Conservation (phyloP, 2,113 vertebrate genomes). For the Mobula birostris region DNA sequence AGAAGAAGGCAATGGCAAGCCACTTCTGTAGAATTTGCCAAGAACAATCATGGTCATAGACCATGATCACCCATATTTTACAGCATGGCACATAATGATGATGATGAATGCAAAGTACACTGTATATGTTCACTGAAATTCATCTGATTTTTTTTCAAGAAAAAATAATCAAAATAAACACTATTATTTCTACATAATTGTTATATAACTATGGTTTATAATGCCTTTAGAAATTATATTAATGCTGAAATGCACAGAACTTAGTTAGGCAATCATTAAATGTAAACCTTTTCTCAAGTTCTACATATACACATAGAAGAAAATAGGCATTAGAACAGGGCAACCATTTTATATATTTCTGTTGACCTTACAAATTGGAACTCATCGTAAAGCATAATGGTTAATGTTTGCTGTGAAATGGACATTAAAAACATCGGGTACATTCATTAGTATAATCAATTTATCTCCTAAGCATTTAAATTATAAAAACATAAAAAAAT, state of each 20-base stretch:
- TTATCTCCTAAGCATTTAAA: constrained; percentile 6
- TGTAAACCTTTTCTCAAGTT: not conserved
- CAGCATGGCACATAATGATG: too few species aligned
- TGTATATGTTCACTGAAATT: too few species aligned
- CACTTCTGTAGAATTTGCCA: too few species aligned
- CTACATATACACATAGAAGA: not conserved
- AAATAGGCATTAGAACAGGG: not conserved
- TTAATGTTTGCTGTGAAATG: not conserved
- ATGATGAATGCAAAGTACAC: too few species aligned
- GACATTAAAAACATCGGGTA: not conserved
- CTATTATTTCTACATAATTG: not conserved
- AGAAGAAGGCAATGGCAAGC: too few species aligned
- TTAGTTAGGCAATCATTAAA: not conserved
- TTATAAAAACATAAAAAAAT: not conserved
- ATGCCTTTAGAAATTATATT: not conserved
- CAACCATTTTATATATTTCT: not conserved
- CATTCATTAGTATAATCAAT: not conserved
- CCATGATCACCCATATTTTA: too few species aligned
- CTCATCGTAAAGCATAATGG: not conserved
- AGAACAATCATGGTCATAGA: too few species aligned
- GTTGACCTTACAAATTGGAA: not conserved
- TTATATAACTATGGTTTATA: not conserved
- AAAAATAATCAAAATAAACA: not conserved
- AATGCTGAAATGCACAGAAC: not conserved
- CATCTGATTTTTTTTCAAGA: not conserved